Evolutionary conservation across 2,797 vertebrate species (phyloP), one percentile per base, ranked within the genome.

Genomic region (Amniataba percoides): DNA sequence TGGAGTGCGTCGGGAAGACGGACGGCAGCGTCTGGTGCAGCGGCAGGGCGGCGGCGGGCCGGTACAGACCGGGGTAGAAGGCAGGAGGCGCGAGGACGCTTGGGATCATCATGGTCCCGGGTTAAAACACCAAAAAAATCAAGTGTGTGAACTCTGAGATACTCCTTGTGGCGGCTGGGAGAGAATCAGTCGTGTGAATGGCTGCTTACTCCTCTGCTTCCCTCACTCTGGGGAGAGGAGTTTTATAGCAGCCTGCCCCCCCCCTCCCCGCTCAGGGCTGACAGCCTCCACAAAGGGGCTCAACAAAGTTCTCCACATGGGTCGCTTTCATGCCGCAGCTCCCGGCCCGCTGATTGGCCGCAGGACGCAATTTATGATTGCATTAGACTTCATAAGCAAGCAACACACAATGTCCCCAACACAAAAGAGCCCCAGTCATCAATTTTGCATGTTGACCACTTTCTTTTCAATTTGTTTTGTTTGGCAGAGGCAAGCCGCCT

Each of bases 361-460:
- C 88, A 88, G 86, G 91, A 93, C 89, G 94, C 96, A 96, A 97
- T 97, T 97, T 97, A 97, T 97, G 97, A 98, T 98, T 97, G 97
- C 96, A 98, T 98, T 97, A 97, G 96, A 96, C 96, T 97, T 97
- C 96, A 97, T 97, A 96, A 97, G 96, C 95, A 95, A 94, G 95
- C 92, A 87, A 89, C 83, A 87, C 95, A 96, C 96, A 97, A 97
- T 95, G 95, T 94, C 87, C 87, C 55, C 87, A 79, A 86, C 90
- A 97, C 96, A 97, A 97, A 97, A 93, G 94, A 93, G 89, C 85
- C 92, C 90, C 90, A 89, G 93, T 95, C 96, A 97, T 97, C 95
- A 95, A 91, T 96, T 96, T 95, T 96, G 95, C 96, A 94, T 95
- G 95, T 95, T 94, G 95, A 95, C 95, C 95, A 96, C 95, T 96